Percentiles rank a stretch among this genome's conserved stretches.
phyloP scores from a whole-genome alignment of 2,888 invertebrate species.

The Oscheius myriophilus region DNA sequence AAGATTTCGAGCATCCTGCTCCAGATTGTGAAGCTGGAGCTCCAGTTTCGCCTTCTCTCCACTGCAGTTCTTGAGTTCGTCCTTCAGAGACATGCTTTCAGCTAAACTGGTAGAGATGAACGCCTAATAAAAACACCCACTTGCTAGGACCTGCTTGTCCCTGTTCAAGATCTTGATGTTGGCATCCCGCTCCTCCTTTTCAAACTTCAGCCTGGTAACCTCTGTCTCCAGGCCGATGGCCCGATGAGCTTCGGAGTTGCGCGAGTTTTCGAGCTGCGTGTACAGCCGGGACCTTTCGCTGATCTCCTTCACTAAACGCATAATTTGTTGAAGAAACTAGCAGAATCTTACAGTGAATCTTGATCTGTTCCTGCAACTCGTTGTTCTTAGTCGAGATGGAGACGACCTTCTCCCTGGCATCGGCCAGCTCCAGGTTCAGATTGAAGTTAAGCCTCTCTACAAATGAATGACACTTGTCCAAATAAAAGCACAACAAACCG shows the following conservation, averaged over 20 bases:
- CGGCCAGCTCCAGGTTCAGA: conserved; percentile 33
- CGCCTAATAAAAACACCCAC: conserved; percentile 17
- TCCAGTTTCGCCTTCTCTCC: conserved; percentile 35
- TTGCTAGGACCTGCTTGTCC: conserved; percentile 44
- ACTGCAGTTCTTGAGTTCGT: conserved; percentile 34
- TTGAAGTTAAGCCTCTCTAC: conserved; percentile 37
- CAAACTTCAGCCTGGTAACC: conserved; percentile 39
- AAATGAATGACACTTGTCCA: no score
- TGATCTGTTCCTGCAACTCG: neutral
- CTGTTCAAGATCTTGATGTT: conserved; percentile 37
- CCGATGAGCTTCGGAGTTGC: conserved; percentile 37
- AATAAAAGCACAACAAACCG: no score
- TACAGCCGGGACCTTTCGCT: conserved; percentile 28
- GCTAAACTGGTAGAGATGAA: conserved; percentile 22
- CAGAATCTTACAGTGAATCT: neutral
- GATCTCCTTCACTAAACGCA: conserved; percentile 12
- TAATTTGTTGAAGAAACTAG: neutral
- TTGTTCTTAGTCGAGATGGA: neutral
- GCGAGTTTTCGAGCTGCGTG: conserved; percentile 33
- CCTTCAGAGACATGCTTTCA: conserved; percentile 37
- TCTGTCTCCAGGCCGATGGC: conserved; percentile 41
- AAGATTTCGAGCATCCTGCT: conserved; percentile 35
- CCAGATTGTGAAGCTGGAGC: conserved; percentile 27
- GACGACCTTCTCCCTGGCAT: conserved; percentile 29
- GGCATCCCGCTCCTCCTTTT: conserved; percentile 52